These are phyloP conservation scores for Macaca nemestrina DNA, from an alignment of 2,113 vertebrate species.

Conservation along the genomic window DNA sequence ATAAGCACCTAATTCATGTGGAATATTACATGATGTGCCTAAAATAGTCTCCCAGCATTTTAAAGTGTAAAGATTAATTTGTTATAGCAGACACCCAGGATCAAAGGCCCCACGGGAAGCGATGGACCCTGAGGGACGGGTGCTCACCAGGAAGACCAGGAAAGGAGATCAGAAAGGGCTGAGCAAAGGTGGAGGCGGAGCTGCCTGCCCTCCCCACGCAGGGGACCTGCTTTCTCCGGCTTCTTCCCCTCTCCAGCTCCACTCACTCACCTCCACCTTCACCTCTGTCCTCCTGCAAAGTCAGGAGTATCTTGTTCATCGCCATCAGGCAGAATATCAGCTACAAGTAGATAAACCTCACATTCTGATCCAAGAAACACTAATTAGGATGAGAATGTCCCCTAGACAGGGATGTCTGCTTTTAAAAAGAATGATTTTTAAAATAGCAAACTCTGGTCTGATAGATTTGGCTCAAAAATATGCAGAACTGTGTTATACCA, in stretches of 20 bases:
- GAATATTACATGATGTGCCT: not conserved
- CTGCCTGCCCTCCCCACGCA: accelerated
- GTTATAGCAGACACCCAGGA: not conserved
- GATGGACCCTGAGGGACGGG: not conserved
- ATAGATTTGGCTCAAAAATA: too few relatives aligned
- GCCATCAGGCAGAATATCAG: not conserved
- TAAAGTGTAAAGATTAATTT: too few relatives aligned
- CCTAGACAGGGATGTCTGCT: not conserved
- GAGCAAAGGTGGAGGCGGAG: accelerated
- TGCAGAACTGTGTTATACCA: not conserved
- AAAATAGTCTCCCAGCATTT: too few relatives aligned
- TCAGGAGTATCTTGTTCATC: not conserved
- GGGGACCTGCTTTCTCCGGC: not conserved
- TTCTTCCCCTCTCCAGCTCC: not conserved
- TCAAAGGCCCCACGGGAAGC: not conserved
- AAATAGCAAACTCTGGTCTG: not conserved
- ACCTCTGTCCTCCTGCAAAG: not conserved
- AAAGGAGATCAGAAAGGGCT: not conserved
- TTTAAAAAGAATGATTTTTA: not conserved
- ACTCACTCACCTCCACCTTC: not conserved
- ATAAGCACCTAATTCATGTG: not conserved
- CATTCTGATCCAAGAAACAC: not conserved
- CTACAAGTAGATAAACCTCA: too few relatives aligned
- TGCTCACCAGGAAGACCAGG: not conserved
- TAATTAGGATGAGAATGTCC: not conserved